Evolutionary conservation across 2,888 invertebrate species (phyloP).

Genomic region (Zygothrica quintamaculata): DNA sequence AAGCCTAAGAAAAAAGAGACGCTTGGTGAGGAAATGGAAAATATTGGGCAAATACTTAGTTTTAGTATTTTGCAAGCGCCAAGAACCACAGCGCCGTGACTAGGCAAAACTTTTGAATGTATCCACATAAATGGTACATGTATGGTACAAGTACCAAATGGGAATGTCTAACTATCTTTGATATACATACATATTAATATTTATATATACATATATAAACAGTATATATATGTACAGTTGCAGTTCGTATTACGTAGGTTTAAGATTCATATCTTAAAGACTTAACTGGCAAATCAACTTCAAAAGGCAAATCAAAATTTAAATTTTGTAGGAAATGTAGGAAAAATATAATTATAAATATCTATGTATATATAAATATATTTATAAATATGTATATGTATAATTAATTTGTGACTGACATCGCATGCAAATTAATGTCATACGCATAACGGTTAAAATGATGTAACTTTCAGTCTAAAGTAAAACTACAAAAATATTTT

Average conservation of each 20-base stretch:
- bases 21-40: conserved; percentile 75
- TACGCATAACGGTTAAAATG: conserved; percentile 72
- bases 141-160: no score
- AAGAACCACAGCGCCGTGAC: conserved; percentile 73
- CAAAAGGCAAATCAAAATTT: no score
- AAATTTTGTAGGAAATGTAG: no score
- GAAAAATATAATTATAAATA: no score
- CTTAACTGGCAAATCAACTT: no score
- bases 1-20: conserved; percentile 36
- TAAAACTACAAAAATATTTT: conserved; percentile 34
- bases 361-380: no score
- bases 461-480: conserved; percentile 66
- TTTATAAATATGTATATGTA: conserved; percentile 37
- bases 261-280: neutral
- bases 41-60: conserved; percentile 72
- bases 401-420: conserved; percentile 65
- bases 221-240: no score
- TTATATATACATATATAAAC: no score
- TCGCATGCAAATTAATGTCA: conserved; percentile 75
- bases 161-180: no score
- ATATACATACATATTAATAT: no score
- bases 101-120: conserved; percentile 34
- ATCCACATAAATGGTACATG: neutral
- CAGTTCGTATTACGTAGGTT: no score
- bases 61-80: conserved; percentile 69